These are phyloP conservation scores for Zelleria hepariella DNA, from an alignment of 2,888 invertebrate genomes.

Conservation along the genomic window DNA sequence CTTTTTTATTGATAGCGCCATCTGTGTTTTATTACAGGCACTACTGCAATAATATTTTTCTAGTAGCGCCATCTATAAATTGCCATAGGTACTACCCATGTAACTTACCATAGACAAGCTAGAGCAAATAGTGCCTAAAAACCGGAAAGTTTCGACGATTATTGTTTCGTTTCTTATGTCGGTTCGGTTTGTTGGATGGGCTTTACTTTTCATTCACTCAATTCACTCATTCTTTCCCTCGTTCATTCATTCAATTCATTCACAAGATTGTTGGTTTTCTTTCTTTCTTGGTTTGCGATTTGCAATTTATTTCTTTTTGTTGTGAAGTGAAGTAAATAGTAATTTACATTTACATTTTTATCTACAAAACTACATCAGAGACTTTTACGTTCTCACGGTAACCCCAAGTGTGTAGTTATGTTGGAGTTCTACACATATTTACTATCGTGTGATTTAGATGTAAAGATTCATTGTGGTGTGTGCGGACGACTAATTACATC, in stretches of 20 bases:
- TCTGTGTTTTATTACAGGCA: too few relatives aligned
- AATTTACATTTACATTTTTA: not conserved
- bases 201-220: not conserved
- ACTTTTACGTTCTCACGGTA: not conserved
- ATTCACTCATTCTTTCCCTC: not conserved
- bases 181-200: not conserved
- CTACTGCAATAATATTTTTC: too few relatives aligned
- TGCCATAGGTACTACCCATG: too few relatives aligned
- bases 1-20: not conserved
- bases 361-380: not conserved
- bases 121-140: not conserved
- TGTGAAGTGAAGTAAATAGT: slow-evolving; percentile 4
- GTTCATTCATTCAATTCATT: slow-evolving; percentile 4
- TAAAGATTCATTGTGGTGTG: slow-evolving; percentile 3
- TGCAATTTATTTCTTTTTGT: slow-evolving; percentile 4
- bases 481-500: not conserved
- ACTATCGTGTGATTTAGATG: not conserved
- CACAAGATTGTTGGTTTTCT: not conserved
- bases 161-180: too few relatives aligned
- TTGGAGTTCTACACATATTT: not conserved
- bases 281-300: not conserved
- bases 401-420: slow-evolving; percentile 1
- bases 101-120: not conserved
- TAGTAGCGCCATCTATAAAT: too few relatives aligned
- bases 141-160: not conserved